Evolutionary conservation across 2,113 vertebrate genomes (phyloP), one percentile per base, ranked within the genome.

Genomic region (Corythaeola cristata): DNA sequence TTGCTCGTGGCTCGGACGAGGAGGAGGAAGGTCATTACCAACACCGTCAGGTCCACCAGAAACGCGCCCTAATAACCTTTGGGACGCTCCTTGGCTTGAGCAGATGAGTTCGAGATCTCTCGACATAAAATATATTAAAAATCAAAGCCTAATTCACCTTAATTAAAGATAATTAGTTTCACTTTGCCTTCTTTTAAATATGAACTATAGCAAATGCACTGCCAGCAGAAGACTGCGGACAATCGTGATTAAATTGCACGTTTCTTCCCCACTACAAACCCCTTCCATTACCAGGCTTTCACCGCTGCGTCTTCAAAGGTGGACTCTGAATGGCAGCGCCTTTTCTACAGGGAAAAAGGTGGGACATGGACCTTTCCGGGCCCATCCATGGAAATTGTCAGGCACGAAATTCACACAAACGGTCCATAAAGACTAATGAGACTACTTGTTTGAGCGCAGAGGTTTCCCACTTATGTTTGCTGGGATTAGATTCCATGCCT

Each of bases 91-190:
- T 66, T 50, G 75, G 96, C 83, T 89, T n/a, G 81, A 94, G 94
- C 58, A 93, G 93, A 97, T 95, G 96, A 97, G 95, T 90, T 97
- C 4, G 30, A 90, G 90, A 73, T 92, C 91, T 95, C 89, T 22
- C 83, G 90, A 62, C 39, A 89, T 62, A 96, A 97, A 96, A 85
- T 64, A 96, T 88, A 98, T 97, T 97, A 94, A 97, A 97, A 97
- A 97, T 97, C 96, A 94, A 98, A 97, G 97, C 89, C 94, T 97
- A 97, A 97, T 98, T 98, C 90, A 63, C 97, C 96, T 98, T 98
- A 98, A 98, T 98, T 98, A 97, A 98, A 98, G 97, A 96, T 98
- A 98, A 98, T 98, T 97, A 98, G 98, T 98, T 97, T 98, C 97
- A 95, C 94, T 97, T 96, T 96, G 97, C 89, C 80, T 97, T 97